Evolutionary conservation across 2,113 vertebrate species (phyloP), one percentile per base, ranked within the genome.

Genomic region (Lophius piscatorius): DNA sequence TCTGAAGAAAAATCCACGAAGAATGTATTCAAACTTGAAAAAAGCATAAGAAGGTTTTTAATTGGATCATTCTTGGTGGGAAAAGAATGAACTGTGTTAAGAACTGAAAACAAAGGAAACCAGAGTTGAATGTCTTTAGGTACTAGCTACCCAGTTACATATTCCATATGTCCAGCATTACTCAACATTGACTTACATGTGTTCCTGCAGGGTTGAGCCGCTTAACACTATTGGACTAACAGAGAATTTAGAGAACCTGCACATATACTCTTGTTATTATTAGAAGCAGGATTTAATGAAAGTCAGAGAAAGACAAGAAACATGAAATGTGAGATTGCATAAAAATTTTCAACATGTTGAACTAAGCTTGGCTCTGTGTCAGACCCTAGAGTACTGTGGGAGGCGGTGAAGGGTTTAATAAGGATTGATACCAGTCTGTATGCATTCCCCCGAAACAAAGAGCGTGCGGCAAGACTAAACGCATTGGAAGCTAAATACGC

Each of bases 81-180:
- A 22, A 34, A 54, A n/a, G 17, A 18, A 41, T 38, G 11, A 39
- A 13, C 10, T 14, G 10, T 3, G 18, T 42, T 26, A 44, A 28
- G 23, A 18, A 36, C 23, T 11, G 22, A 18, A 34, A 14, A 51
- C 39, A 41, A 54, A 46, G 33, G 42, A 66, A 63, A 74, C 39
- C 58, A 51, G 29, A 63, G 35, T 44, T 12, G 46, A 21, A 47
- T 70, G 61, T 35, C 24, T 12, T 13, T 22, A 9, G 57, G 63
- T 61, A 49, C 52, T 36, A 16, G 7, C 34, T 51, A 58, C 33
- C 13, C 47, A 73, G 29, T 66, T 70, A 66, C 72, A 77, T 64
- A 57, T 68, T 77, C 81, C 78, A 81, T 51, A 58, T 77, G 77
- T 56, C 58, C 58, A 22, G 42, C 58, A 51, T 83, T 79, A 69